Evolutionary conservation across 2,113 vertebrate species (phyloP).

Genomic region (Actenoides lindsayi): DNA sequence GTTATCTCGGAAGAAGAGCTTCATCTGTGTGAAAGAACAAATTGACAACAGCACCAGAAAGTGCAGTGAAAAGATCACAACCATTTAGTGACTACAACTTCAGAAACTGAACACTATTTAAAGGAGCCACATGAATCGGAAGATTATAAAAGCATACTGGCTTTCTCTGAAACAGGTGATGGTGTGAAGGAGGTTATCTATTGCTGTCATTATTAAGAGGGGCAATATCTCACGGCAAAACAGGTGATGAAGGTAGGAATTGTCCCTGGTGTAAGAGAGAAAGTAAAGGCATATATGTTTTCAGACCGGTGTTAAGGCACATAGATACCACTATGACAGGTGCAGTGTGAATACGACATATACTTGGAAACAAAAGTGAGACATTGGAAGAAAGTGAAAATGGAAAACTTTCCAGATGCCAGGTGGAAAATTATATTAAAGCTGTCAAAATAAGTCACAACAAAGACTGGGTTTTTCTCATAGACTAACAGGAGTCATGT

Average conservation of each 20-base stretch:
- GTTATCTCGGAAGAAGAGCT: neutral
- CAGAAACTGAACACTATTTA: neutral
- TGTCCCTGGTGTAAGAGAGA: conserved; percentile 7
- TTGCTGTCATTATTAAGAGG: neutral
- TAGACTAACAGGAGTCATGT: conserved; percentile 51
- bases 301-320: neutral
- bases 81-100: neutral
- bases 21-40: neutral
- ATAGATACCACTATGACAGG: neutral
- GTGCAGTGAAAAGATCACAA: neutral
- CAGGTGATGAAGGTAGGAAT: conserved; percentile 23
- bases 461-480: conserved; percentile 6
- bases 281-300: neutral
- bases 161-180: neutral
- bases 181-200: neutral
- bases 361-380: conserved; percentile 56
- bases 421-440: conserved; percentile 62
- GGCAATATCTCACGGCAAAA: conserved; percentile 32
- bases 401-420: conserved; percentile 62
- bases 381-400: conserved; percentile 40
- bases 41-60: neutral
- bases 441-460: conserved; percentile 67
- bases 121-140: neutral
- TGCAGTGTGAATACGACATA: neutral
- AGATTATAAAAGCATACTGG: fast-evolving